A percentile compares a stretch with the other conserved stretches of the same genome.
Conservation (phyloP, 2,113 vertebrate genomes). For the Haliaeetus leucogaster region DNA sequence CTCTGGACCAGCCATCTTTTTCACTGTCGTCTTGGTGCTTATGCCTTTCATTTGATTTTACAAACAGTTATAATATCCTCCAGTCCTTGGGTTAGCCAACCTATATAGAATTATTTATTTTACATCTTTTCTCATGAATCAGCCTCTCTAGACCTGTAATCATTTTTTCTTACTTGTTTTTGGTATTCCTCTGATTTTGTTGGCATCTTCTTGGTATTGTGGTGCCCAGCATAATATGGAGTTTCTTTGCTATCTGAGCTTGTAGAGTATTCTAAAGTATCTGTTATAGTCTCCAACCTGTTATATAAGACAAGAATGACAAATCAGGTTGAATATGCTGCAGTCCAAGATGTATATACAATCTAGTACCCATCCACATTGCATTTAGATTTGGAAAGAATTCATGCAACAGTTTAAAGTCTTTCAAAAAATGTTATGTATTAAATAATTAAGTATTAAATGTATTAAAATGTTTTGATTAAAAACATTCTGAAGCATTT, state of each 20-base stretch:
- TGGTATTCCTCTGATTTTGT: neutral
- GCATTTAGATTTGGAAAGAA: neutral
- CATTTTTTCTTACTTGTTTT: neutral
- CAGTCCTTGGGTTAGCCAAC: neutral
- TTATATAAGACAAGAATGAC: neutral
- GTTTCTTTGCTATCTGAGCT: neutral
- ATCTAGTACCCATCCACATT: neutral
- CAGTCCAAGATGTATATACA: neutral
- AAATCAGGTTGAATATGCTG: neutral
- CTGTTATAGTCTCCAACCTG: neutral
- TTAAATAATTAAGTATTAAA: neutral
- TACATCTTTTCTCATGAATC: neutral
- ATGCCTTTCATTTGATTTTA: neutral
- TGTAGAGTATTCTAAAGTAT: neutral
- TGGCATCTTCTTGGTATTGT: neutral
- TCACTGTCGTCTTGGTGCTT: neutral
- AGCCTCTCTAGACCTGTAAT: neutral
- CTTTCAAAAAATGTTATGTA: neutral
- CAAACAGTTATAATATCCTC: neutral
- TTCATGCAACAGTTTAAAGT: neutral
- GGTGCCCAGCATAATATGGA: neutral
- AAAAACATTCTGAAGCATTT: neutral
- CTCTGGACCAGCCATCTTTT: neutral
- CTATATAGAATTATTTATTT: neutral
- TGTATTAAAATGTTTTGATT: neutral